Evolutionary conservation across 2,113 vertebrate species (phyloP).

Genomic region (Bos taurus): DNA sequence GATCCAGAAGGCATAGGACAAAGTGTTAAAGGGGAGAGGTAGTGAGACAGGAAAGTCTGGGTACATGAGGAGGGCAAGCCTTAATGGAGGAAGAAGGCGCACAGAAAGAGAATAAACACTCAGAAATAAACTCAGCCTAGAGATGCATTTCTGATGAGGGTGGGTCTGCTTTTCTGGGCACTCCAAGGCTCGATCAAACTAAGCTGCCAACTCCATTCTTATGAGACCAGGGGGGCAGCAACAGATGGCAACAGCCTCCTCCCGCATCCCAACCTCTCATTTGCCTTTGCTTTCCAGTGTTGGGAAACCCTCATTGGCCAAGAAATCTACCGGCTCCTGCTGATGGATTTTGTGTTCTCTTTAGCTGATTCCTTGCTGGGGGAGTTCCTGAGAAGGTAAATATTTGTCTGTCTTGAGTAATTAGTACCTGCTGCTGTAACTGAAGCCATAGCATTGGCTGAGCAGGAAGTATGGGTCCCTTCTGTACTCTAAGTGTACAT

Average conservation of each 20-base stretch:
- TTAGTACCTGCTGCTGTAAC: not conserved
- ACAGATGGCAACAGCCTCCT: not conserved
- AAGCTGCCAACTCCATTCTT: not conserved
- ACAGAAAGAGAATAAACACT: not conserved
- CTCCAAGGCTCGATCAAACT: accelerated
- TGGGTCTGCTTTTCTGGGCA: not conserved
- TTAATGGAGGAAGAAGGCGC: not conserved
- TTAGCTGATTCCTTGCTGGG: constrained; percentile 92
- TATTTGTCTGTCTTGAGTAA: not conserved
- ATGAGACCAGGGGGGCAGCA: not conserved
- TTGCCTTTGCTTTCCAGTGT: constrained; percentile 82
- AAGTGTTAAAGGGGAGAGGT: not conserved
- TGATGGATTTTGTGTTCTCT: constrained; percentile 93
- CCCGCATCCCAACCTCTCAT: not conserved
- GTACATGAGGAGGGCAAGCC: not conserved
- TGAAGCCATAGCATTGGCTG: not conserved
- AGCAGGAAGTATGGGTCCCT: not conserved
- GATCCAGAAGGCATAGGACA: not conserved
- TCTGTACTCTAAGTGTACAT: not conserved
- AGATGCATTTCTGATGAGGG: not conserved
- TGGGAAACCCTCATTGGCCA: constrained; percentile 95
- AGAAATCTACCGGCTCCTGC: constrained; percentile 91
- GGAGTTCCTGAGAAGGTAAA: constrained; percentile 93
- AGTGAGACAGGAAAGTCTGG: not conserved
- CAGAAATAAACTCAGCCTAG: not conserved